Base-by-base conservation (phyloP, 2,797 vertebrate species). In the Clarias pachynema region DNA sequence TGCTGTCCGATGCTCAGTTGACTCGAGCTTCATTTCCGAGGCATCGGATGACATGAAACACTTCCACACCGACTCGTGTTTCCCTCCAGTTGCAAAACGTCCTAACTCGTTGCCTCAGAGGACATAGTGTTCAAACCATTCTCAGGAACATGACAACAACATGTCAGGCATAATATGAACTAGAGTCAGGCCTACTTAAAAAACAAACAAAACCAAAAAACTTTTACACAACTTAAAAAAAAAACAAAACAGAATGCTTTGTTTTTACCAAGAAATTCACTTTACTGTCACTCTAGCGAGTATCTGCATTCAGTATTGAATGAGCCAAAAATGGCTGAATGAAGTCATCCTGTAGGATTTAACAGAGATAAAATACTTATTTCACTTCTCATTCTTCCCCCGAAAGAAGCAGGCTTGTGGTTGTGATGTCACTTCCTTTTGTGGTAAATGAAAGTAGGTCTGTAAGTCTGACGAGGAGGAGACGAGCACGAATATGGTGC, bases 381-480 rank as follows among this genome's bases (percentile, higher is more conserved):
- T 86, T 77, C 65, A 56, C 22, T 85, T 90, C 22, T 56, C 89
- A 16, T 56, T 40, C 68, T 60, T 29, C 2, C 69, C 59, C 62
- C 16, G 53, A 86, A 87, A 29, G 53, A 70, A 87, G 37, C 84
- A 85, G 60, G 63, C 83, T 29, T 66, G 62, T 79, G 60, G 66
- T 78, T 69, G 65, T 86, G 73, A 86, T 86, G 86, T 89, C 85
- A 88, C 86, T 89, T 89, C 88, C 88, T 89, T 53, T 69, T 85
- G 72, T 68, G 80, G 70, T 57, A 22, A 40, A 72, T 26, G 56
- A 87, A 90, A 86, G 80, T 81, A 81, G 81, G 82, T 80, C 57
- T 88, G 34, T 20, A 74, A 68, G 82, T 83, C 73, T 88, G 84
- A 87, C 73, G 63, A 56, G 66, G 20, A 60, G 77, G 31, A 88